A percentile compares a stretch with the other conserved stretches of the same genome.
Evolutionary conservation across 2,113 vertebrate genomes (phyloP).

Genomic region (Helogale parvula): DNA sequence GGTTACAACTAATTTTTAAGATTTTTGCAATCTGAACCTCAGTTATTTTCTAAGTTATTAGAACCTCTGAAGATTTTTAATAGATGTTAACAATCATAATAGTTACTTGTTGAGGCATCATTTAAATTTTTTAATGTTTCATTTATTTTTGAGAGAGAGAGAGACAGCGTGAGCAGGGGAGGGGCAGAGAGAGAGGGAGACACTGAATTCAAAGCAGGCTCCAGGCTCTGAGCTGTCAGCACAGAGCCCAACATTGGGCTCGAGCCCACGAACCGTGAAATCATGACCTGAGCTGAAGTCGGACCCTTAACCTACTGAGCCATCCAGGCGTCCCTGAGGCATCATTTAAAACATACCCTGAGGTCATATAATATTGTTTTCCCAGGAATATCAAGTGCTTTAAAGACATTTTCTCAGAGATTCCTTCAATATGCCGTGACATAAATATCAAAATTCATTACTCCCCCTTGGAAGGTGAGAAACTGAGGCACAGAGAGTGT

Average conservation of each 20-base stretch:
- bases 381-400: background rate
- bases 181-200: too few species aligned
- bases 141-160: too few species aligned
- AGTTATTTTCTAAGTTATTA: background rate
- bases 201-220: too few species aligned
- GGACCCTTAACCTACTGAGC: too few species aligned
- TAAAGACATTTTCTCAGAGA: background rate
- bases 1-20: conserved; percentile 21
- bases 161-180: too few species aligned
- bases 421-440: background rate
- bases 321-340: too few species aligned
- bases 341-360: conserved; percentile 13
- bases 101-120: background rate
- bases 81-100: background rate
- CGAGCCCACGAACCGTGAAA: too few species aligned
- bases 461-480: background rate
- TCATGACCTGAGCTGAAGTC: too few species aligned
- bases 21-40: background rate
- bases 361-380: background rate
- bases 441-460: background rate
- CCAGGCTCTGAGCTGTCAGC: too few species aligned
- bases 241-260: too few species aligned
- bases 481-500: conserved; percentile 23
- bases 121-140: too few species aligned
- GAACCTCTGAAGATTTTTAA: background rate